Base-by-base conservation (phyloP, 2,888 invertebrate genomes). In the Perithous albicinctus region DNA sequence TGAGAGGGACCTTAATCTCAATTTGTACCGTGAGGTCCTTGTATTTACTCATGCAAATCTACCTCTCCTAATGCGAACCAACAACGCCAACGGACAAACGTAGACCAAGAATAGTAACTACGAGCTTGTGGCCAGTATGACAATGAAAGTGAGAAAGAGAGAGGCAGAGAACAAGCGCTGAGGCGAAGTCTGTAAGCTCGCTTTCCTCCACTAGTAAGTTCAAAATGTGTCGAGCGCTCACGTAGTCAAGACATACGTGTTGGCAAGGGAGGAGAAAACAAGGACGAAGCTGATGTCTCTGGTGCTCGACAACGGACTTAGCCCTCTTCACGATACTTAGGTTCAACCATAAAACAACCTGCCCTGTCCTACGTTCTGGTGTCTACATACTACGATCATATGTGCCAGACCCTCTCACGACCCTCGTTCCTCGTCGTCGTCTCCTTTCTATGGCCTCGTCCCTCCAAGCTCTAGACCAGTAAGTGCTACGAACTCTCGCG, bases 31-130 rank as follows among this genome's bases (percentile, higher is more conserved):
- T 81, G 46, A 82, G 75, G 73, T 74, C 66, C 79, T 61, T 61
- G 81, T 87, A 88, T 88, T 89, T 88, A 86, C 86, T 82, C 87
- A 85, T 89, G 89, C 87, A 88, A 89, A 90, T 88, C 85, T 85
- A 84, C 84, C 82, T 84, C 82, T 61, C 43, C 80, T 86, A 85
- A 86, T 85, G 84, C 83, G 80, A 63, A 80, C 79, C 76, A 84
- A 83, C 83, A 85, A 85, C 67, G 61, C 59, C 63, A 73, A 56
- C 72, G 72, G 75, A 48, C 70, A 51, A 72, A 72, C 72, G 41
- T 51, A 72, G 51, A 61, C 48, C 66, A 35, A 56, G 61, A 48
- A 56, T 67, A 32, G 72, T 54, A 72, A 61, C 26, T 54, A 61
- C 54, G 63, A 76, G 72, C 66, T 76, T 48, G 84, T 84, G 74